Evolutionary conservation across 2,888 invertebrate genomes (phyloP).

Genomic region (Drosophila austrosaltans): DNA sequence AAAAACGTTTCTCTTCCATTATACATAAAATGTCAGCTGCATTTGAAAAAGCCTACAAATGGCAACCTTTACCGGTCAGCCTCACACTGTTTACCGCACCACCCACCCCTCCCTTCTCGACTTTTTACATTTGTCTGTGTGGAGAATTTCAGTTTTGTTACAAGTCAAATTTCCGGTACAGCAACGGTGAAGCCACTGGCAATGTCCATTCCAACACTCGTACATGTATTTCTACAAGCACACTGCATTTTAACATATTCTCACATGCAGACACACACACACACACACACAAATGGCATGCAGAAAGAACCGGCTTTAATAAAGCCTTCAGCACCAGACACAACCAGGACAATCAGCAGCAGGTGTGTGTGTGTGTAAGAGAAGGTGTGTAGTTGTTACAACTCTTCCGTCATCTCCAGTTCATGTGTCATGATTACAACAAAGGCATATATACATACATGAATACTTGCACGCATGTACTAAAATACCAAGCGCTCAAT

Average conservation of each 20-base stretch:
- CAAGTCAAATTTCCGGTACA: slow-evolving; percentile 72
- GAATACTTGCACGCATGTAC: too few species aligned
- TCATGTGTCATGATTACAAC: slow-evolving; percentile 53
- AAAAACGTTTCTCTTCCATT: slow-evolving; percentile 35
- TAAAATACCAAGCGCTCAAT: slow-evolving; percentile 20
- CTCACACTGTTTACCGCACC: neutral
- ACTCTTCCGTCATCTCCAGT: slow-evolving; percentile 21
- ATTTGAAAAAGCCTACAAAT: slow-evolving; percentile 57
- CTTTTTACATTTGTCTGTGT: slow-evolving; percentile 11
- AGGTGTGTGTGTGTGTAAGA: slow-evolving; percentile 29
- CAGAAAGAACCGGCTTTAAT: slow-evolving; percentile 46
- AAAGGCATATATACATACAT: slow-evolving; percentile 5
- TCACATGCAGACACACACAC: slow-evolving; percentile 23
- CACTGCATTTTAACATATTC: slow-evolving; percentile 53
- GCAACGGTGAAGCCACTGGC: slow-evolving; percentile 28
- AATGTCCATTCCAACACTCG: slow-evolving; percentile 19
- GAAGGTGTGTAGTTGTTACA: slow-evolving; percentile 24
- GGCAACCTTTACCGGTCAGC: slow-evolving; percentile 30
- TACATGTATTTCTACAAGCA: slow-evolving; percentile 9
- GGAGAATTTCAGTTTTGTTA: slow-evolving; percentile 57
- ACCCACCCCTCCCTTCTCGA: neutral
- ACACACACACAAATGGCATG: neutral
- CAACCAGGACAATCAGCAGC: slow-evolving; percentile 43
- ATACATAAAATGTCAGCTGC: slow-evolving; percentile 49
- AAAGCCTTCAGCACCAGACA: slow-evolving; percentile 70